These are phyloP conservation scores for Rhabdomys dilectus DNA, from an alignment of 2,113 vertebrate species.

Conservation along the genomic window DNA sequence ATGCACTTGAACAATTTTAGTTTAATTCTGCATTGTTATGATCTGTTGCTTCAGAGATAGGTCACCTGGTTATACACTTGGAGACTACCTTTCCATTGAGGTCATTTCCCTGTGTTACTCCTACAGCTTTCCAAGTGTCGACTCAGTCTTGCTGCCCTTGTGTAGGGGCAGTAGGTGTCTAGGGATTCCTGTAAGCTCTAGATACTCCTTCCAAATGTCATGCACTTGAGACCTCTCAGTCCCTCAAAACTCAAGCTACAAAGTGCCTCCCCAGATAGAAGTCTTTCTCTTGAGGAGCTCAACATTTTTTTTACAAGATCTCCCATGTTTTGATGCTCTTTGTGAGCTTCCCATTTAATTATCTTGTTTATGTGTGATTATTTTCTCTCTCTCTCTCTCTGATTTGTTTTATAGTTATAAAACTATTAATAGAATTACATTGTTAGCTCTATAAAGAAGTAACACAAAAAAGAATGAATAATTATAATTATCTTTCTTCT, in stretches of 20 bases:
- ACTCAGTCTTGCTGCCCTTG: background rate
- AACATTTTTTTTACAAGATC: background rate
- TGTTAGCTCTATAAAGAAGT: conserved; percentile 64
- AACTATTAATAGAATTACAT: conserved; percentile 62
- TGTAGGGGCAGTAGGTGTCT: background rate
- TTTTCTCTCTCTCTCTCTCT: background rate
- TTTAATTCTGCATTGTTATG: conserved; percentile 13
- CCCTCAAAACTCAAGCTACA: background rate
- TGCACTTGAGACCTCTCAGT: background rate
- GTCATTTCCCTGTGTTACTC: background rate
- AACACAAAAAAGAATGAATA: conserved; percentile 34
- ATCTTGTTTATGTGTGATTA: background rate
- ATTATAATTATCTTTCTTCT: background rate
- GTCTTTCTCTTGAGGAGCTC: background rate
- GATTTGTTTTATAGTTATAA: background rate
- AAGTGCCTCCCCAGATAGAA: background rate
- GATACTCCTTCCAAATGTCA: background rate
- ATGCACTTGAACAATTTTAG: background rate
- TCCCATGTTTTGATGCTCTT: background rate
- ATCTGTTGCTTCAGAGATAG: background rate
- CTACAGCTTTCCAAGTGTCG: background rate
- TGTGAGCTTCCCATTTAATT: background rate
- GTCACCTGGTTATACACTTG: background rate
- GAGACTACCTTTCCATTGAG: background rate
- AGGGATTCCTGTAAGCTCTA: background rate